phyloP scores from a whole-genome alignment of 2,113 vertebrate species.

The Aplodontia rufa region DNA sequence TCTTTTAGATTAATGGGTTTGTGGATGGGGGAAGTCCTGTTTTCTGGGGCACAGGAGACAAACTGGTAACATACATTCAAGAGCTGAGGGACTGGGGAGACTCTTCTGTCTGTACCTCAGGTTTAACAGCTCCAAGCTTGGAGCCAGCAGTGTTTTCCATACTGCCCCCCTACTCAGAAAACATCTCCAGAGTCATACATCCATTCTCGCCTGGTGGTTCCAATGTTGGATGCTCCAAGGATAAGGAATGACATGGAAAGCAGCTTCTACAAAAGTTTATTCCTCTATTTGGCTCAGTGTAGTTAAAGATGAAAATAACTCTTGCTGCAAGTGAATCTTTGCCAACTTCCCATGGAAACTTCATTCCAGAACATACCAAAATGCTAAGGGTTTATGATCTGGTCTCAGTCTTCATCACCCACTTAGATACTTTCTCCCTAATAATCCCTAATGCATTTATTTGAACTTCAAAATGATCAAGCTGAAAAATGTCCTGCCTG shows the following conservation, averaged over 20 bases:
- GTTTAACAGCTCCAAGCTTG: background rate
- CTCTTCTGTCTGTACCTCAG: background rate
- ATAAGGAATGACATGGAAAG: background rate
- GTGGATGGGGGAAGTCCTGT: background rate
- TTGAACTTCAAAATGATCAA: background rate
- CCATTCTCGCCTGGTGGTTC: background rate
- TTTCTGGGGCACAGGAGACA: background rate
- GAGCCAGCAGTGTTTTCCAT: background rate
- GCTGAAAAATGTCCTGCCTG: background rate
- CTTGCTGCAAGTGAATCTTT: background rate
- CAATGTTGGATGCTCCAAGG: background rate
- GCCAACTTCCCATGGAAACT: background rate
- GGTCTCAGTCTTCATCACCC: background rate
- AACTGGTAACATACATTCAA: background rate
- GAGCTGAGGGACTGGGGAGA: background rate
- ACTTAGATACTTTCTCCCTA: background rate
- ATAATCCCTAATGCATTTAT: background rate
- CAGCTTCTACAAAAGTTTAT: background rate
- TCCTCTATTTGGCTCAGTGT: background rate
- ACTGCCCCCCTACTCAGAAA: background rate
- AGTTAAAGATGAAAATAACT: background rate
- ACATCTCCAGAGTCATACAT: background rate
- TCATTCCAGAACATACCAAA: background rate
- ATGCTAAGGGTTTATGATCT: background rate
- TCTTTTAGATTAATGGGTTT: background rate